phyloP scores from a whole-genome alignment of 2,797 vertebrate species.

The Scomberomorus guttatus region DNA sequence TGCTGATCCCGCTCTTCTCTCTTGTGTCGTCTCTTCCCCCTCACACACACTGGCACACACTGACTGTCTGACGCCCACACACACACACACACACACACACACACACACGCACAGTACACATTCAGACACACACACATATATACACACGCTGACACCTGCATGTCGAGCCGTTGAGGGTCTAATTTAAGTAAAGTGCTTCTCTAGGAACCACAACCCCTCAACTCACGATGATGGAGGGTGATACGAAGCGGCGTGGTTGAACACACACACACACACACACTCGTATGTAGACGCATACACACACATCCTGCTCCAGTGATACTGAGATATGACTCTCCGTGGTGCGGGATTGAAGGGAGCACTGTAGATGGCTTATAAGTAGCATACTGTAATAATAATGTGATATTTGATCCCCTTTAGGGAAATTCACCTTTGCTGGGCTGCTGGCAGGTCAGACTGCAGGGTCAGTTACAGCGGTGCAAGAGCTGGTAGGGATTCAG shows the following conservation, averaged over 20 bases:
- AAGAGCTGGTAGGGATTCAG: conserved; percentile 15
- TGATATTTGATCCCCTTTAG: conserved; percentile 64
- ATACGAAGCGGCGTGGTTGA: conserved; percentile 60
- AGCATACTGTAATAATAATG: conserved; percentile 68
- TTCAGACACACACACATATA: conserved; percentile 35
- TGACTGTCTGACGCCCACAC: conserved; percentile 63
- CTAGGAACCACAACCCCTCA: conserved; percentile 81
- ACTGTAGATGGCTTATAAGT: conserved; percentile 65
- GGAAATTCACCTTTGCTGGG: conserved; percentile 60
- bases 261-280: conserved; percentile 64
- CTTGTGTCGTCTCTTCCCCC: conserved; percentile 63
- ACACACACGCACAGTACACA: conserved; percentile 23
- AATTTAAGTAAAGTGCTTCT: conserved; percentile 86
- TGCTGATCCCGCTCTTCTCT: conserved; percentile 71
- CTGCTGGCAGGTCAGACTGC: conserved; percentile 47
- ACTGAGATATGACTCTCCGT: conserved; percentile 57
- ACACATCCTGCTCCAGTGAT: conserved; percentile 64
- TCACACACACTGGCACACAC: conserved; percentile 47
- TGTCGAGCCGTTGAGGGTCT: conserved; percentile 80
- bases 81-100: conserved; percentile 34
- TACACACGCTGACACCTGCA: conserved; percentile 76
- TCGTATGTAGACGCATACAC: conserved; percentile 25
- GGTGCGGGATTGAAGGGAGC: conserved; percentile 60
- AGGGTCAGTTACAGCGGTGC: conserved; percentile 48
- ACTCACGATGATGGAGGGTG: conserved; percentile 77